phyloP scores from a whole-genome alignment of 2,797 vertebrate genomes.

The Eospalax fontanierii region DNA sequence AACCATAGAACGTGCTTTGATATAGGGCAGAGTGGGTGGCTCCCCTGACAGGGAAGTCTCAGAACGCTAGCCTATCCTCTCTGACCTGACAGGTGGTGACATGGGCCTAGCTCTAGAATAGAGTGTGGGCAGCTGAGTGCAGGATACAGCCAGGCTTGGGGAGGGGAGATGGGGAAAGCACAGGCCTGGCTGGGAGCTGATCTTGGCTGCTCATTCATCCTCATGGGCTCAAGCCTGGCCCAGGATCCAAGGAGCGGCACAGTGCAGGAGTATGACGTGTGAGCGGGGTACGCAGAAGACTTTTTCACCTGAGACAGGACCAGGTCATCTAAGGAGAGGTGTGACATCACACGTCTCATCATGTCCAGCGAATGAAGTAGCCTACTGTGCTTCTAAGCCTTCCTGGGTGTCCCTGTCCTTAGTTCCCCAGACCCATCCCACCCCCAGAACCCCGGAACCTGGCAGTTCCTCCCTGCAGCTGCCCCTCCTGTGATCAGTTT shows the following conservation, averaged over 20 bases:
- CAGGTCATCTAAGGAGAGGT: not conserved
- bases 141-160: not conserved
- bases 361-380: not conserved
- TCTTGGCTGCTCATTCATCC: not conserved
- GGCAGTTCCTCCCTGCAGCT: not conserved
- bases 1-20: not conserved
- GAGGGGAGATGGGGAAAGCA: not conserved
- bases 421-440: not conserved
- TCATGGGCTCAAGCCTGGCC: no score
- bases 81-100: not conserved
- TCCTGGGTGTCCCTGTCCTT: not conserved
- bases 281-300: not conserved
- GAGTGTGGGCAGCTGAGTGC: rapidly evolving
- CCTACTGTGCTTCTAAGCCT: not conserved
- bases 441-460: not conserved
- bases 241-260: not conserved
- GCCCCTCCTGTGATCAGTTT: not conserved
- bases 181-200: not conserved
- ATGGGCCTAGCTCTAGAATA: not conserved
- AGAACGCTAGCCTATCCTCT: not conserved
- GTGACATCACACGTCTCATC: not conserved
- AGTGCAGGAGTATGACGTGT: no score
- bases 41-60: not conserved
- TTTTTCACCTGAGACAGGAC: not conserved
- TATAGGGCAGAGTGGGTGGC: not conserved